Evolutionary conservation across 2,888 invertebrate species (phyloP), one percentile per base, ranked within the genome.

Genomic region (Diplolepis rosae): DNA sequence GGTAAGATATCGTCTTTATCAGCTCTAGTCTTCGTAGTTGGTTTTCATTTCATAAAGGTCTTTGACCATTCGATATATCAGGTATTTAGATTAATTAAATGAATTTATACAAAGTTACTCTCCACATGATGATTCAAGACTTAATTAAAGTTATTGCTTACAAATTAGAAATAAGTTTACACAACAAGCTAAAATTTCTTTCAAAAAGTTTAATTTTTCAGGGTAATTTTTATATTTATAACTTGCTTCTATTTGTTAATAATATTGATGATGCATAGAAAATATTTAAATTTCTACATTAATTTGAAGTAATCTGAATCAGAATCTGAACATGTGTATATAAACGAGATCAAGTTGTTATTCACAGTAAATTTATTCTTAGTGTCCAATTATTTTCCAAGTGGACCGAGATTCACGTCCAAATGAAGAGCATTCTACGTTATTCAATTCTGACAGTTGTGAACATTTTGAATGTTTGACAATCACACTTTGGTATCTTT

Each of bases 1-100:
- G 61, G 61, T 61, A 61, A 61, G 61, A 27, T 61, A 39, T 24
- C 56, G 61, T n/a, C 61, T 39, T 61, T 61, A 61, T 61, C 61
- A 61, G 39, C 61, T 4, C 13, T 5, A 7, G 9, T n/a, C 35
- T 61, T 2, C 24, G 39, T 61, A 39, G 39, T 39, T 61, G 61
- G 61, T 39, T 61, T 39, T 39, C 27, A 61, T 61, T 39, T 61
- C n/a, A 39, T n/a, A n/a, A 39, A 61, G 35, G 13, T 11, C 56
- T 24, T 61, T 61, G 35, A 61, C 61, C 39, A 39, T 15, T 61
- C 61, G 27, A 61, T 61, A 15, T 39, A 27, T 42, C 39, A 61
- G 61, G 61, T 61, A 61, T 61, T 61, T 61, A 61, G 39, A 61
- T 39, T 15, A 61, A 61, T 61, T 27, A 61, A 61, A 61, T 61